Evolutionary conservation across 2,888 invertebrate genomes (phyloP), one percentile per base, ranked within the genome.

Genomic region (Hypolimnas misippus): DNA sequence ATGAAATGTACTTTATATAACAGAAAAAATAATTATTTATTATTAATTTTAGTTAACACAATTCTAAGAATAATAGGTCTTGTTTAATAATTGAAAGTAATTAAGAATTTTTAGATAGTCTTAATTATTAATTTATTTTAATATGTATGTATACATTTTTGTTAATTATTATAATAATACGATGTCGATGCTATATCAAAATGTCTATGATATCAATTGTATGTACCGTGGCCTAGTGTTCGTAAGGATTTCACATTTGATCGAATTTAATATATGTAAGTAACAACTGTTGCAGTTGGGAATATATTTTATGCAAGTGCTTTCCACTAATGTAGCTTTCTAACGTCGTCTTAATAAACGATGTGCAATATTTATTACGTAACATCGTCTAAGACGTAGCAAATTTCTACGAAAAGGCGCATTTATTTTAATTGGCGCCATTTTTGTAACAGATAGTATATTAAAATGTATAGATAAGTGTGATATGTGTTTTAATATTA

Each of bases 201-300:
- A 44, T 16, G 42, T 42, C 8, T 21, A 46, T 46, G 19, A 44
- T 44, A 44, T 46, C n/a, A 46, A 21, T 46, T 46, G 21, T 46
- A 46, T 46, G 21, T 46, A 46, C 44, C 19, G 44, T 46, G 58
- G 51, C 62, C 62, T 58, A 49, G 49, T 16, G 46, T 46, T 53
- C 44, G 25, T 46, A 57, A 46, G 16, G 50, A 49, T 31, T 50
- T 33, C 59, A 56, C 29, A 55, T 50, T 21, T 52, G 53, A 56
- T 56, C 65, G 65, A 66, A 66, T 66, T 66, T 66, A 66, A 57
- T 66, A 66, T 49, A 40, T 52, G 8, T 66, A 66, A 33, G 63
- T 46, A 21, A 21, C 19, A 46, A 46, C 44, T 46, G 44, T 21
- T 46, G 12, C 44, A 46, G 44, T 46, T 46, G 44, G 21, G n/a